Evolutionary conservation across 64 coral and sea anemone species (phyloP), one percentile per base, ranked within the genome.

Genomic region (Stylophora pistillata): DNA sequence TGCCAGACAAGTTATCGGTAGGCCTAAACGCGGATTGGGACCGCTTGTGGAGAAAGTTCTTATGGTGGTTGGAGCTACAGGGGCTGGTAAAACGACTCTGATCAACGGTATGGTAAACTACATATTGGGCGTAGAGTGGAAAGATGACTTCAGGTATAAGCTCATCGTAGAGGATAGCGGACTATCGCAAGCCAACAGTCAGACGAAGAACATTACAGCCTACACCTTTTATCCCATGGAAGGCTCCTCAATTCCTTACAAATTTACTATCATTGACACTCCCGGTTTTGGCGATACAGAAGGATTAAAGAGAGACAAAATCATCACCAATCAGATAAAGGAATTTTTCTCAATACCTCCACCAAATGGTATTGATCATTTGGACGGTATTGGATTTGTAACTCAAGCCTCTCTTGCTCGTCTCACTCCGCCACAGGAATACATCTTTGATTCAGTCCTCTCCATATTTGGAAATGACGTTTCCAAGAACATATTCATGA

Each of bases 391-490:
- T 58, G 86, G 86, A 9, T 88, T 88, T 30, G 86, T 88, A 10
- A 63, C 75, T 0, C 74, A 88, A 59, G 72, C 87, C 18, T 72
- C 76, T 15, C 53, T 72, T n/a, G 61, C 87, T 0, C 33, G 87
- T 10, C 76, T 89, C 9, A 89, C 87, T 27, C 75, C 61, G 15
- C 32, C 87, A 17, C 87, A 89, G 21, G 27, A 76, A n/a, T 89
- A 89, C 87, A 89, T 89, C 23, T 89, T 89, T 31, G 18, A 77
- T 25, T 89, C 87, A 41, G 77, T 89, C 17, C 74, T 89, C 6
- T 78, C 74, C 0, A 89, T 89, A 61, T 89, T 89, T 71, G 87
- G 87, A 27, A 89, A 89, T 29, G 87, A 89, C 20, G 64, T 89
- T 7, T 34, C 74, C 63, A 29, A 89, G 18, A 89, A 56, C 75